Evolutionary conservation across 2,797 vertebrate species (phyloP), one percentile per base, ranked within the genome.

Genomic region (Chelidonichthys spinosus): DNA sequence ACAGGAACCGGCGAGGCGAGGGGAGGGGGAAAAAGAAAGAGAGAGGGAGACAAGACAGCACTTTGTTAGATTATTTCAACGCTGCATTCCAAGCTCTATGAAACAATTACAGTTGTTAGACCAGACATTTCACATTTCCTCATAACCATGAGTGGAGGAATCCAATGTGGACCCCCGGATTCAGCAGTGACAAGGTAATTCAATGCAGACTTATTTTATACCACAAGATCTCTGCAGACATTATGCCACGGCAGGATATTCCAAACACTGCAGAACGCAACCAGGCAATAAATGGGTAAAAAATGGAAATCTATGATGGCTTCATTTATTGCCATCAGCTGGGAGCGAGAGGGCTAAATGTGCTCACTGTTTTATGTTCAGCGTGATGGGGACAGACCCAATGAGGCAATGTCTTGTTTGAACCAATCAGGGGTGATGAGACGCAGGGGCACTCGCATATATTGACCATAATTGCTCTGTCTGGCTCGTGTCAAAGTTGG

Each of bases 341-440:
- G 55, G 56, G 70, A 84, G 44, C 7, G 15, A 75, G 13, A 17
- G 55, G 39, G 15, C 66, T 47, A 54, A 79, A 72, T 65, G 56
- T 39, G 52, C 39, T 75, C 61, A 17, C 63, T 76, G 81, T 74
- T 82, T 84, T 70, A 69, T 85, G 86, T 83, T 85, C 64, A 54
- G 78, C 5, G 53, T 71, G 76, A 87, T 60, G 69, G 74, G 63
- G 58, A 86, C 86, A 71, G 79, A 88, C 69, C 78, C 78, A 82
- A 63, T 69, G 86, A 87, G 78, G 84, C 79, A 76, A 81, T 50
- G 80, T 88, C 85, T 83, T 88, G 85, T 88, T 91, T 86, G 77
- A 85, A 82, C 83, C 85, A 90, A 89, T 92, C 89, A 86, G 65
- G 49, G 71, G 60, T 88, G 89, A 93, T 89, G 90, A 84, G 81